Percentiles rank a stretch among this genome's conserved stretches.
Conservation (phyloP, 2,888 invertebrate genomes). For the Linnaemya tessellans region DNA sequence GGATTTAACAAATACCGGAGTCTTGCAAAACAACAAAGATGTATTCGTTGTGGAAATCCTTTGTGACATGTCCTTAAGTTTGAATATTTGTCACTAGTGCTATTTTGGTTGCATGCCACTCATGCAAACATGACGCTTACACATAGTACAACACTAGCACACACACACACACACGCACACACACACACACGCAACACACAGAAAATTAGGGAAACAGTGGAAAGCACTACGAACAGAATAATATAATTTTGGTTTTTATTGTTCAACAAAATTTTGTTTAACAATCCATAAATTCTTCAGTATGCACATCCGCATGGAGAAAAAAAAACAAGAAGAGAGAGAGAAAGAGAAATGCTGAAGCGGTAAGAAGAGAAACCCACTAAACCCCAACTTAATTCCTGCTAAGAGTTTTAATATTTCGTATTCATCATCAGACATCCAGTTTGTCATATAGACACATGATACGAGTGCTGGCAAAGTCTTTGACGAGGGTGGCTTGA, state of each 20-base stretch:
- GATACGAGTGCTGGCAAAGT: not conserved
- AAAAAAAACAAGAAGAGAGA: no score
- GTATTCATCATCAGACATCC: conserved; percentile 56
- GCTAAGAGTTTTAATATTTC: conserved; percentile 38
- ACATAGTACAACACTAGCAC: not conserved
- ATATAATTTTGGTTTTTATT: conserved; percentile 59
- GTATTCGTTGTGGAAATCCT: conserved; percentile 72
- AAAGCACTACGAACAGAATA: conserved; percentile 21
- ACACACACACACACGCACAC: conserved; percentile 24
- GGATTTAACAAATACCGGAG: conserved; percentile 67
- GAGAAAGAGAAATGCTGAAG: not conserved
- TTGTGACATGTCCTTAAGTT: conserved; percentile 72
- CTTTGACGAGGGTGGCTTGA: not conserved
- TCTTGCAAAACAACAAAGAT: conserved; percentile 67
- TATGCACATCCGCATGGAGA: conserved; percentile 38
- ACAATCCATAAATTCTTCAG: conserved; percentile 71
- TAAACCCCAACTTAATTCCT: conserved; percentile 1
- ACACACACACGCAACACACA: conserved; percentile 22
- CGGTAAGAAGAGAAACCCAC: not conserved
- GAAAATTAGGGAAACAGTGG: conserved; percentile 24
- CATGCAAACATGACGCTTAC: conserved; percentile 26
- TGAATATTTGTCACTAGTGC: conserved; percentile 72
- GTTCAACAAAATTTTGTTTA: conserved; percentile 65
- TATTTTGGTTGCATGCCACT: conserved; percentile 63
- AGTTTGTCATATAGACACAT: conserved; percentile 40